Base-by-base conservation (phyloP, 2,888 invertebrate genomes). In the Frankliniella fusca region DNA sequence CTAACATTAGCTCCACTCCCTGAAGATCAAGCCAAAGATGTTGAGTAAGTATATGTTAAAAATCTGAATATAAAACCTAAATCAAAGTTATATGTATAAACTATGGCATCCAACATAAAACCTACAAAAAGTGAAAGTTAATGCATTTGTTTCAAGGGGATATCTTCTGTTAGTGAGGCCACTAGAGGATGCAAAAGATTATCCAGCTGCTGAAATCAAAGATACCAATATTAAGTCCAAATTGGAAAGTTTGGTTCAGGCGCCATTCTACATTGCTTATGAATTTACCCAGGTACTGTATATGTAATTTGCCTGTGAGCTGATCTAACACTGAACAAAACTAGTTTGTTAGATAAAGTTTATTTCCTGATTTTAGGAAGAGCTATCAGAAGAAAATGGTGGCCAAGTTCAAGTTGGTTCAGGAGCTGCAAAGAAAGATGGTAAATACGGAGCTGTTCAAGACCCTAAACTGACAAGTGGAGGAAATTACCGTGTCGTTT, bases 101-200 rank as follows among this genome's bases (percentile, higher is more conserved):
- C n/a, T n/a, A n/a, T 38, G 38, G 38, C 38, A 38, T 3, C 38
- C 5, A 38, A 38, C 38, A 38, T 1, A 18, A 61, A 61, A 61
- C 18, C 61, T n/a, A 61, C 15, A 18, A 61, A 38, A 11, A 12
- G 15, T 54, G 0, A 0, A 15, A 20, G 10, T 54, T 54, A 12
- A 12, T 54, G 15, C 1, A 12, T 20, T 54, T 15, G 15, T 54
- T 54, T 54, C 10, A 12, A 76, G 70, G 70, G 70, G 23, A 2
- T 76, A 76, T 23, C 70, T 76, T 9, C 12, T 76, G 70, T 23
- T 76, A 5, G 70, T 76, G 7, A 76, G 70, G 27, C 70, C 70
- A 27, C 9, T 76, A 76, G 70, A 76, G 27, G 70, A 76, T 76
- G 70, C 70, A 27, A 76, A 76, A 23, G 70, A 76, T 27, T 76